Evolutionary conservation across 1,140 invertebrate species (phyloP).

Genomic region (Habropoda laboriosa): DNA sequence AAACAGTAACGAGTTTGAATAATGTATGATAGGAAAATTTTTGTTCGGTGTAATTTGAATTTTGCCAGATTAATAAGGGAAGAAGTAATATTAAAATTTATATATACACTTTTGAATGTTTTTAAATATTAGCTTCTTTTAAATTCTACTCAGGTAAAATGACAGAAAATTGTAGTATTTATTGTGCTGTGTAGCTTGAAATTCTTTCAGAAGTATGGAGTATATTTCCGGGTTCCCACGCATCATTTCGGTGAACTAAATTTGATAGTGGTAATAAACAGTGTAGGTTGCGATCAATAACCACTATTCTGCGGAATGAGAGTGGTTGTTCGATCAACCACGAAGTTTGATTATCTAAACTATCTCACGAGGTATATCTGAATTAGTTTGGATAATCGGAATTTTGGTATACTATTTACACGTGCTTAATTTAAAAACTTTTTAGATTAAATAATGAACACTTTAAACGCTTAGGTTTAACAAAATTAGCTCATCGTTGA

Average conservation of each 20-base stretch:
- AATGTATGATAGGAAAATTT: no score
- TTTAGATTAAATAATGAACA: no score
- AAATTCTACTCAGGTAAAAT: no score
- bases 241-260: conserved; percentile 6
- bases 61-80: no score
- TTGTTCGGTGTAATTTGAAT: no score
- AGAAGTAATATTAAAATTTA: no score
- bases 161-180: not conserved
- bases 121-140: no score
- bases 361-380: conserved; percentile 12
- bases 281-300: conserved; percentile 25
- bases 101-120: no score
- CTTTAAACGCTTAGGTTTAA: no score
- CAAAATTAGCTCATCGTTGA: no score
- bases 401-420: conserved; percentile 8
- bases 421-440: no score
- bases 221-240: not conserved
- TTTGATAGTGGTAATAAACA: conserved; percentile 32
- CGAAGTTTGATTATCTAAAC: conserved; percentile 38
- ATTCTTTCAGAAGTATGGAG: not conserved
- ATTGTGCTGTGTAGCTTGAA: not conserved
- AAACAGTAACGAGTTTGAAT: no score
- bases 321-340: conserved; percentile 21
- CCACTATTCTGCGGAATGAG: conserved; percentile 31
- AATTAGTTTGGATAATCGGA: conserved; percentile 30